Evolutionary conservation across 2,888 invertebrate species (phyloP).

Genomic region (Penaeus monodon): DNA sequence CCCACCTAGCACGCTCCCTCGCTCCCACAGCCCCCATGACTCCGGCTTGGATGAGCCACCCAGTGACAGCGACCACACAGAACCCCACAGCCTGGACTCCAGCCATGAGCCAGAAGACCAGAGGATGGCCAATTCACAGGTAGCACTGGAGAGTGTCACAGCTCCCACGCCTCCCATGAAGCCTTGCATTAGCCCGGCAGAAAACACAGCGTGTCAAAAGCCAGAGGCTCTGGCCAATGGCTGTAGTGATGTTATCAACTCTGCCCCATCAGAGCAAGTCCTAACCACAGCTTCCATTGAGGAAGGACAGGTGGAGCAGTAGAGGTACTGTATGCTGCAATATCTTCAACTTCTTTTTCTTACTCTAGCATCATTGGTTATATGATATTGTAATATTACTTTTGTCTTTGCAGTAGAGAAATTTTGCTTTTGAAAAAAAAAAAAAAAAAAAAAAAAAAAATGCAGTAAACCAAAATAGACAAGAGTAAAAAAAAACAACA

Average conservation of each 20-base stretch:
- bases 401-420: too few relatives aligned
- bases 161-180: constrained; percentile 4
- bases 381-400: too few relatives aligned
- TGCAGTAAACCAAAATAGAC: too few relatives aligned
- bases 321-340: background rate
- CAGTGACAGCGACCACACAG: constrained; percentile 48
- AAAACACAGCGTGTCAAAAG: background rate
- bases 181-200: background rate
- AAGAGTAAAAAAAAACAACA: too few relatives aligned
- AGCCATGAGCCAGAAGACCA: constrained; percentile 29
- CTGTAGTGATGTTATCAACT: background rate
- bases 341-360: background rate
- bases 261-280: background rate
- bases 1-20: constrained; percentile 57
- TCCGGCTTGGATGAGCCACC: constrained; percentile 57
- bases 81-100: constrained; percentile 47
- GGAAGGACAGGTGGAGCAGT: background rate
- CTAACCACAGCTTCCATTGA: background rate
- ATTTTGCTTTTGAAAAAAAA: too few relatives aligned
- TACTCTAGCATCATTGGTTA: too few relatives aligned
- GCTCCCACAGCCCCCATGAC: constrained; percentile 60
- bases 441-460: too few relatives aligned
- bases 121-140: background rate
- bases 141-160: background rate
- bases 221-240: constrained; percentile 19